Evolutionary conservation across 2,797 vertebrate species (phyloP).

Genomic region (Squalus acanthias): DNA sequence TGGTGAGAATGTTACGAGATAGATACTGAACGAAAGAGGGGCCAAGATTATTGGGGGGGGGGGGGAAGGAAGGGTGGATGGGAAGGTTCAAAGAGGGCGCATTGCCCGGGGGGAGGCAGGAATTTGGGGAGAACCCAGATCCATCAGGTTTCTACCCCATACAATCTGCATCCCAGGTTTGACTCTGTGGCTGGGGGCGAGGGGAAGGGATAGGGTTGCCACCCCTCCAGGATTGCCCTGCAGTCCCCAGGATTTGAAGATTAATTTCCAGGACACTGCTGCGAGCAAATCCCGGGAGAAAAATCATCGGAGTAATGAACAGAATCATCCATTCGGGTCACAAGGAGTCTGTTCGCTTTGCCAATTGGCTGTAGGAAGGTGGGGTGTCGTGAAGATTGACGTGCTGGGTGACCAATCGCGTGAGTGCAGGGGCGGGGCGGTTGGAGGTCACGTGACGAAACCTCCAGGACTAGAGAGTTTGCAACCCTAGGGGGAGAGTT

Average conservation of each 20-base stretch:
- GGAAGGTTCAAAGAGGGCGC: not conserved
- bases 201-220: not conserved
- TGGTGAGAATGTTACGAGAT: not conserved
- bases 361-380: not conserved
- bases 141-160: too few species aligned
- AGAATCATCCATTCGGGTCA: not conserved
- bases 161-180: not conserved
- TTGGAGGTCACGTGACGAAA: not conserved
- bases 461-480: not conserved
- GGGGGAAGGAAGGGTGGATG: not conserved
- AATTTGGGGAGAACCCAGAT: not conserved
- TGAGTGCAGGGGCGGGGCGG: not conserved
- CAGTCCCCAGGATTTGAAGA: not conserved
- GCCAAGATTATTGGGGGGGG: not conserved
- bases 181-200: not conserved
- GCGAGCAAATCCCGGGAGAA: not conserved
- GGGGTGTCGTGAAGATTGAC: not conserved
- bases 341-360: not conserved
- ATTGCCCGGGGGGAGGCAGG: not conserved
- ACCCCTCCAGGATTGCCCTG: not conserved
- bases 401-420: not conserved
- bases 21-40: constrained; percentile 29
- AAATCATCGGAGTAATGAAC: not conserved
- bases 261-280: not conserved
- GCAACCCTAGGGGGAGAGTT: not conserved